Evolutionary conservation across 1,140 invertebrate genomes (phyloP).

Genomic region (Steinernema khuongi): DNA sequence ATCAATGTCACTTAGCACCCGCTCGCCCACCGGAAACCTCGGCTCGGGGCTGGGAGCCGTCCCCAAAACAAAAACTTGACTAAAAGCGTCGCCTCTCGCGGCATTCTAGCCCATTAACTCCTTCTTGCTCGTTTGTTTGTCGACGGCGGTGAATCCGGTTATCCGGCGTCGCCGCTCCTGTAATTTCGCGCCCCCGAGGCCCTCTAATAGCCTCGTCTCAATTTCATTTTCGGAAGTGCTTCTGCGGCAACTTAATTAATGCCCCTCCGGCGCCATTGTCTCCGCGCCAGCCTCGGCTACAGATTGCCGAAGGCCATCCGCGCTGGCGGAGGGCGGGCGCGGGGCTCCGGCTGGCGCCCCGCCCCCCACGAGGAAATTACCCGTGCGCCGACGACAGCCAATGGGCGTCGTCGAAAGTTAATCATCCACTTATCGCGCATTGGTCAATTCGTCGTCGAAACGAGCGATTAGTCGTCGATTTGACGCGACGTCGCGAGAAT

Average conservation of each 20-base stretch:
- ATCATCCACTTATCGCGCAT: constrained; percentile 14
- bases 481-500: constrained; percentile 14
- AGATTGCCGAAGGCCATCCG: constrained; percentile 14
- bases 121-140: constrained; percentile 8
- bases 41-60: no score
- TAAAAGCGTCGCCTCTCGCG: not conserved
- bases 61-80: constrained; percentile 8
- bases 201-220: constrained; percentile 12
- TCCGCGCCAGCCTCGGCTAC: not conserved
- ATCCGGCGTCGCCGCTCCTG: constrained; percentile 2
- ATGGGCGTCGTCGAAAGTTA: constrained; percentile 14
- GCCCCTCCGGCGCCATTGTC: constrained; percentile 3
- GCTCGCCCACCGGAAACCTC: not conserved
- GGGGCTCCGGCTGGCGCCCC: not conserved
- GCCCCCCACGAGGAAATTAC: not conserved
- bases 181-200: constrained; percentile 14
- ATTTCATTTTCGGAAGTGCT: constrained; percentile 17
- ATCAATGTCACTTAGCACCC: constrained; percentile 2
- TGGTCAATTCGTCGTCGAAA: constrained; percentile 9
- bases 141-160: not conserved
- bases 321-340: not conserved
- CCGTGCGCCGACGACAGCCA: not conserved
- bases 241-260: constrained; percentile 8
- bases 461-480: constrained; percentile 16
- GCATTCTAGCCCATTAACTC: not conserved